Base-by-base conservation (phyloP, 2,797 vertebrate species). In the Myotis findleyi region DNA sequence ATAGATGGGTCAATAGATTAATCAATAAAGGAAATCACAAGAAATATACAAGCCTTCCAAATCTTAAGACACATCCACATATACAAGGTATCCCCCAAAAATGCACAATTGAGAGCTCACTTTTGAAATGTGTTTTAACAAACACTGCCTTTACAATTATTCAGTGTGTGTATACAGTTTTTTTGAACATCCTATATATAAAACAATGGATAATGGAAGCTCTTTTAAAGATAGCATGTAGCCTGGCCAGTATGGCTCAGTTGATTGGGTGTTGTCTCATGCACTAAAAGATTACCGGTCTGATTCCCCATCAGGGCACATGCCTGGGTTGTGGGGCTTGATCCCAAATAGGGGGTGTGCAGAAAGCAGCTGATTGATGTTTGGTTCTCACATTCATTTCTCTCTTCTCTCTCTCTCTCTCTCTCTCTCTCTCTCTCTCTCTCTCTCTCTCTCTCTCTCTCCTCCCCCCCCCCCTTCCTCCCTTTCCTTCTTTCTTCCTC, bases 1-100 rank as follows among this genome's bases (percentile, higher is more conserved):
- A 21, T 27, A 62, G 38, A 71, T 62, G 49, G 23, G n/a, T 80
- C n/a, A 62, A 62, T 0, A 71, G 6, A 59, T 27, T 12, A 27
- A 59, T 94, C 53, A 62, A 71, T 0, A 72, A 83, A 62, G 33
- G 41, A 49, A 88, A 84, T 49, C 6, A 33, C 25, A 89, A 82
- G 41, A 69, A 69, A 75, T 38, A 89, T 7, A n/a, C 17, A 80
- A 77, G n/a, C 13, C 23, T 75, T 89, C 51, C 59, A 96, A 89
- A 75, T 89, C 36, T 36, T 51, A 91, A 91, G 57, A 68, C 82
- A 79, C n/a, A 87, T 5, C 44, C 20, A 83, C 12, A 57, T 27
- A 71, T 30, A 62, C 12, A 30, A 16, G 27, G 59, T 62, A 13
- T 62, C 27, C 27, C 57, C 23, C 11, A 27, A 62, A 62, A 30